These are phyloP conservation scores for Apis laboriosa DNA, from an alignment of 1,140 invertebrate species.

Conservation along the genomic window DNA sequence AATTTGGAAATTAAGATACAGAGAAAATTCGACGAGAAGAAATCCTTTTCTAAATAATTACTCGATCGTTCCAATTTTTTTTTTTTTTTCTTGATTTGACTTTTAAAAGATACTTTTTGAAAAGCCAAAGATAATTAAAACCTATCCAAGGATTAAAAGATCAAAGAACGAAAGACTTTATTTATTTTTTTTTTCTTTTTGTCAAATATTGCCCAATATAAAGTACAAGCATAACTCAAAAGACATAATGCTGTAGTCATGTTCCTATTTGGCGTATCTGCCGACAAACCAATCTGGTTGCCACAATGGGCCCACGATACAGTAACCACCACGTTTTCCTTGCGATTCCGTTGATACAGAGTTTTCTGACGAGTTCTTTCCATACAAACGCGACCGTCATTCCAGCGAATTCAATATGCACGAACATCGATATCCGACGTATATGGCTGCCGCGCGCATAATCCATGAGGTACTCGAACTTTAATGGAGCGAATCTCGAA, in stretches of 20 bases:
- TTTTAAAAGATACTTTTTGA: no score
- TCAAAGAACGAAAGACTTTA: no score
- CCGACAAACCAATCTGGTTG: conserved; percentile 55
- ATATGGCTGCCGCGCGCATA: neutral
- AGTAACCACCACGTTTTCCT: conserved; percentile 28
- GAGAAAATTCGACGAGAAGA: no score
- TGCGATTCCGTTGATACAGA: conserved; percentile 29
- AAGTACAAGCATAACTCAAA: neutral
- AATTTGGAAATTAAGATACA: no score
- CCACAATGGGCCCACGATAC: conserved; percentile 49
- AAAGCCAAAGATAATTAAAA: no score
- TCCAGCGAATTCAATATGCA: conserved; percentile 17
- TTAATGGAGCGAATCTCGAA: conserved; percentile 17
- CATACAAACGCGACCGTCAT: conserved; percentile 7
- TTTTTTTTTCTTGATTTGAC: no score
- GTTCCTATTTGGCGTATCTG: conserved; percentile 47
- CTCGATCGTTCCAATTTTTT: no score
- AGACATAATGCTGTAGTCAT: neutral
- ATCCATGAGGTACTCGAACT: conserved; percentile 15
- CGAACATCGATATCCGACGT: conserved; percentile 2
- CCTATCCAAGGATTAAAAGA: no score
- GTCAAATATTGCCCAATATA: neutral
- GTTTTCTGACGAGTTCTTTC: conserved; percentile 44
- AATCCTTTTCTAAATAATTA: no score
- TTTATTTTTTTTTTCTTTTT: neutral